Conservation (phyloP, 2,797 vertebrate species). For the Columba guinea region DNA sequence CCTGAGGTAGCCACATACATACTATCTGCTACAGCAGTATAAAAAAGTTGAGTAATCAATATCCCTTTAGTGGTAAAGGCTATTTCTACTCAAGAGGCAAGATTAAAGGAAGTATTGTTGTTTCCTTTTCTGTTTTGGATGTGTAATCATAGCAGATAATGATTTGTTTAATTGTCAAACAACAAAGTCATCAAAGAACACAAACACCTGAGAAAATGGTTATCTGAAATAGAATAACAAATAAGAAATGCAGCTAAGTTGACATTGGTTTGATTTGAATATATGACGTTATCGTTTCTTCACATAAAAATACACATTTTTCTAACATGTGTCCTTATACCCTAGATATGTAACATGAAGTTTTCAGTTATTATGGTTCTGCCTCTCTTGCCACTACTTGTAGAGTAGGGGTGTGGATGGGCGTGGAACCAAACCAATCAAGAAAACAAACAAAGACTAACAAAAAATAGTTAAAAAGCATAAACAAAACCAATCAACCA, state of each 20-base stretch:
- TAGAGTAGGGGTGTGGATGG: not conserved
- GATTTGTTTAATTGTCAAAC: not conserved
- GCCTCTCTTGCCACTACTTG: not conserved
- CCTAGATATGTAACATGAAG: not conserved
- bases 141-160: not conserved
- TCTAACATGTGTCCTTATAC: not conserved
- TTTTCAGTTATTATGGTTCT: not conserved
- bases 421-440: not conserved
- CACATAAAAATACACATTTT: not conserved
- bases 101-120: not conserved
- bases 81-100: not conserved
- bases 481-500: not conserved
- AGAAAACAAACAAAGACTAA: not conserved
- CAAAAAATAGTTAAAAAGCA: not conserved
- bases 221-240: not conserved
- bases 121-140: not conserved
- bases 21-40: not conserved
- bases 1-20: not conserved
- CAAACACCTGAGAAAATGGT: not conserved
- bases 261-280: not conserved
- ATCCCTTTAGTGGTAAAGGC: not conserved
- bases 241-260: not conserved
- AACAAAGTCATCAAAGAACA: not conserved
- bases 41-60: not conserved
- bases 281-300: not conserved